A percentile compares a stretch with the other conserved stretches of the same genome.
These are phyloP conservation scores for Hemiscyllium ocellatum DNA, from an alignment of 2,113 vertebrate species.

Conservation along the genomic window DNA sequence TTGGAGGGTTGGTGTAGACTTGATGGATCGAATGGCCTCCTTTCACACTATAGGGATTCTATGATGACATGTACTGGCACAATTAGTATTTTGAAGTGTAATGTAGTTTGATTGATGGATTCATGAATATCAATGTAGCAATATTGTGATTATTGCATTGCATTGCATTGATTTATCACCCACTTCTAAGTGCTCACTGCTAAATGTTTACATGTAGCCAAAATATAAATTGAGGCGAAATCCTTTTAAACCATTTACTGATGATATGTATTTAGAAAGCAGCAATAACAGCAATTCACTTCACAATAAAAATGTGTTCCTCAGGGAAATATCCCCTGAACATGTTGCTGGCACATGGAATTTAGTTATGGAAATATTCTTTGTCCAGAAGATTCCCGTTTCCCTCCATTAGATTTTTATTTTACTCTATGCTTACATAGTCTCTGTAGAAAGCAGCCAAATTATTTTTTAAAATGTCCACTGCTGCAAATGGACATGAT, in stretches of 20 bases:
- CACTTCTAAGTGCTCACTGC: not conserved
- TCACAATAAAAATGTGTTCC: not conserved
- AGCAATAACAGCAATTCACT: not conserved
- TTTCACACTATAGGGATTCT: too few relatives aligned
- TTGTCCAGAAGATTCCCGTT: not conserved
- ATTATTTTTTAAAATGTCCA: not conserved
- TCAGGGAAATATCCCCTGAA: not conserved
- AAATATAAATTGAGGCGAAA: not conserved
- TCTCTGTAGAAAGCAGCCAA: not conserved
- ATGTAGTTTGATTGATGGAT: not conserved
- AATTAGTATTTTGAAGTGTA: not conserved
- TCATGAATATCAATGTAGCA: not conserved
- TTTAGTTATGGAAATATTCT: not conserved
- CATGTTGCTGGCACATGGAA: not conserved
- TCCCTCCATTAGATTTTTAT: not conserved
- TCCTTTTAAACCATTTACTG: not conserved
- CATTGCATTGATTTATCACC: not conserved
- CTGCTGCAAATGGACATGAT: not conserved
- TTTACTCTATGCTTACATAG: not conserved
- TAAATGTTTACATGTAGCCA: not conserved
- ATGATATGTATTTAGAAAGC: not conserved
- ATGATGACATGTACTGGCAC: not conserved
- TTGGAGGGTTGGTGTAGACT: too few relatives aligned
- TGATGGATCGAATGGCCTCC: too few relatives aligned
- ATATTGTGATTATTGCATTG: not conserved